Conservation (phyloP, 2,888 invertebrate genomes). For the Lordiphosa andalusiaca region DNA sequence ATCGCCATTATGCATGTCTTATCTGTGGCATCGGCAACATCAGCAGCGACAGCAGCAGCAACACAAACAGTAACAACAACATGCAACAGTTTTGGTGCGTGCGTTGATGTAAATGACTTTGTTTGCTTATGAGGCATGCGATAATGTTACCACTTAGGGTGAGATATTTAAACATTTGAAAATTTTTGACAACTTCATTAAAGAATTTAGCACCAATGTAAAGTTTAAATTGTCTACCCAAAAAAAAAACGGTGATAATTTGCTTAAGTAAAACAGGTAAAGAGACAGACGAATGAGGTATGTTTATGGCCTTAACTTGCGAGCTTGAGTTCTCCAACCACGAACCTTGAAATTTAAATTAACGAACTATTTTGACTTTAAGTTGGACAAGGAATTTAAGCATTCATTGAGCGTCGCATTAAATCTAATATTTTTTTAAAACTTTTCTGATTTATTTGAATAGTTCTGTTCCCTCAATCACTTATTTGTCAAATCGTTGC, state of each 20-base stretch:
- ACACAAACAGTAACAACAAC: constrained; percentile 8
- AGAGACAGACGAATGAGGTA: no score
- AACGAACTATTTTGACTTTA: no score
- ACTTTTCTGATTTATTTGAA: no score
- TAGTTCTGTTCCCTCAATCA: no score
- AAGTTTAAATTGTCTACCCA: background rate
- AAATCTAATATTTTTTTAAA: no score
- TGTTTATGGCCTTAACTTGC: no score
- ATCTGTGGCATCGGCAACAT: constrained; percentile 54
- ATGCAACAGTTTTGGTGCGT: constrained; percentile 20
- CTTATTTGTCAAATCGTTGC: no score
- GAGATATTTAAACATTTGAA: constrained; percentile 1
- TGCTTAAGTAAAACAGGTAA: background rate
- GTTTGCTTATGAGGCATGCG: constrained; percentile 24
- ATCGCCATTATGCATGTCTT: constrained; percentile 65
- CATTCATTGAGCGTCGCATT: no score
- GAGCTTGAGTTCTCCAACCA: no score
- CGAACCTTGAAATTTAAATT: no score
- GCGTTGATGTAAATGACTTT: constrained; percentile 14
- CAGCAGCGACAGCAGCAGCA: constrained; percentile 14
- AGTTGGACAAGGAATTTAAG: no score
- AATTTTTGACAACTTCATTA: constrained; percentile 28
- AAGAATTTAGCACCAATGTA: constrained; percentile 10
- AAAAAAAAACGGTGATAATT: background rate
- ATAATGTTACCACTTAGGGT: constrained; percentile 18